phyloP scores from a whole-genome alignment of 2,113 vertebrate species.

The Saguinus midas region DNA sequence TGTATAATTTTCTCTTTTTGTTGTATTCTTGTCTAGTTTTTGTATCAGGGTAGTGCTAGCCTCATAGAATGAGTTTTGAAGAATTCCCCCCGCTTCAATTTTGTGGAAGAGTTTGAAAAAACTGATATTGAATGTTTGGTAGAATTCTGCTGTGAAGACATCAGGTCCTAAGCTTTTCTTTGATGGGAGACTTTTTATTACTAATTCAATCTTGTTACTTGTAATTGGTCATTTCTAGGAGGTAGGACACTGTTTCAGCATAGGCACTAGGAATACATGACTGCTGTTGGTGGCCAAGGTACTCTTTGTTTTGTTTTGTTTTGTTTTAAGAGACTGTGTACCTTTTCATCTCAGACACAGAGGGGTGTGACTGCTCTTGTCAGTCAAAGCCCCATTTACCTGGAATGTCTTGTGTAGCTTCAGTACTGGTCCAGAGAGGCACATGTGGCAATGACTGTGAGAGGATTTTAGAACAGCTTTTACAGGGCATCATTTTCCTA shows the following conservation, averaged over 20 bases:
- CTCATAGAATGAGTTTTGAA: background rate
- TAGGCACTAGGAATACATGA: background rate
- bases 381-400: background rate
- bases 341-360: background rate
- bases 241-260: background rate
- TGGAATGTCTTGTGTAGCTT: background rate
- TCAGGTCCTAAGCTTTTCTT: background rate
- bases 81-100: background rate
- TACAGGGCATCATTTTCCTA: background rate
- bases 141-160: background rate
- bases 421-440: background rate
- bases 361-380: background rate
- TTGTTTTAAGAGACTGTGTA: background rate
- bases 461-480: background rate
- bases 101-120: background rate
- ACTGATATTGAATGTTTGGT: background rate
- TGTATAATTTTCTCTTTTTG: background rate
- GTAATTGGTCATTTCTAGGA: background rate
- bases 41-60: background rate
- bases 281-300: background rate
- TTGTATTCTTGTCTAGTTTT: background rate
- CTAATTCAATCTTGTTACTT: background rate
- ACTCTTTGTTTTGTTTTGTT: background rate
- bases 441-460: background rate
- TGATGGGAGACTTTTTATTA: background rate